Evolutionary conservation across 2,888 invertebrate species (phyloP).

Genomic region (Lasioglossum morio): DNA sequence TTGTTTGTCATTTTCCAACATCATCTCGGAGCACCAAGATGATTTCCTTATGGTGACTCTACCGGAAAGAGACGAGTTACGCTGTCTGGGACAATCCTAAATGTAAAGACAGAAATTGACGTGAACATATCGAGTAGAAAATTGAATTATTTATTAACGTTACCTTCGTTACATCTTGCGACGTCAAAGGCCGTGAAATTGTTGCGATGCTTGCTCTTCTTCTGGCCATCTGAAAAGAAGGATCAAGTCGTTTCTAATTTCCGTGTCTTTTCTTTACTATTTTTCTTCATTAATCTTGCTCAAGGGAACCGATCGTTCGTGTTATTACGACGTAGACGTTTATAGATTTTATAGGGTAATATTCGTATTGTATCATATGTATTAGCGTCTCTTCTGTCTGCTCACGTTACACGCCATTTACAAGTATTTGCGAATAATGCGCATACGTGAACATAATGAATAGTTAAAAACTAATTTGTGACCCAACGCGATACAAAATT

Average conservation of each 20-base stretch:
- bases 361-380: no score
- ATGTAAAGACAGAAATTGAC: slow-evolving; percentile 4
- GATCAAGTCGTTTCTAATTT: not conserved
- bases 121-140: not conserved
- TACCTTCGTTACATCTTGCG: slow-evolving; percentile 81
- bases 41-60: slow-evolving; percentile 80
- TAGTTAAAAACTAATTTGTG: not conserved
- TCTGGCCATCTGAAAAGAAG: slow-evolving; percentile 82
- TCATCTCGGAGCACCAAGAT: slow-evolving; percentile 78
- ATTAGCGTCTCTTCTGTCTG: no score
- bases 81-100: slow-evolving; percentile 77
- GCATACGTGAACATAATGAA: not conserved
- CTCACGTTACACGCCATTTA: no score
- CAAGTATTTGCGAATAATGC: not conserved
- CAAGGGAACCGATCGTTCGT: not conserved
- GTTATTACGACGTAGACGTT: not conserved
- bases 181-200: slow-evolving; percentile 84
- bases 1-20: slow-evolving; percentile 78
- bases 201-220: slow-evolving; percentile 87
- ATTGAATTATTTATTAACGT: not conserved
- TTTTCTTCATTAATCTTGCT: not conserved
- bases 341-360: not conserved
- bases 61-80: slow-evolving; percentile 79
- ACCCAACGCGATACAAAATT: not conserved
- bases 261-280: not conserved